Evolutionary conservation across 2,113 vertebrate genomes (phyloP).

Genomic region (Laticauda laticaudata): DNA sequence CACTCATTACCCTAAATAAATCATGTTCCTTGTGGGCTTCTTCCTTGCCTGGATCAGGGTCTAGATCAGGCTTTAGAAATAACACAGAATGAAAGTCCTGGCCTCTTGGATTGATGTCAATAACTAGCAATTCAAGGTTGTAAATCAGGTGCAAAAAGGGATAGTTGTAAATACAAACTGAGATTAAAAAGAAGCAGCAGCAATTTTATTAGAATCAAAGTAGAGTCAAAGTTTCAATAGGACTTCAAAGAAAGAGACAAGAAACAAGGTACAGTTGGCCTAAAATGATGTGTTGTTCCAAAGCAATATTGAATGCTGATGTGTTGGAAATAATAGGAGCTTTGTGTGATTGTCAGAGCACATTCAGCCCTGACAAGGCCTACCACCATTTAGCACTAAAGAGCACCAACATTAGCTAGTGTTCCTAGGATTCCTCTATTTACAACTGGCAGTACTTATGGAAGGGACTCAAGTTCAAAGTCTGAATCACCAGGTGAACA

Average conservation of each 20-base stretch:
- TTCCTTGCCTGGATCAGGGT: conserved; percentile 27
- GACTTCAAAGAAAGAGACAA: background rate
- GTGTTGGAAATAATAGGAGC: background rate
- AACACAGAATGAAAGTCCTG: background rate
- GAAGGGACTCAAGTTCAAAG: background rate
- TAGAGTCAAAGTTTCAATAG: background rate
- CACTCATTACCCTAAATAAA: conserved; percentile 54
- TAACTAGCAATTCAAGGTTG: background rate
- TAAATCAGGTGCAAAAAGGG: background rate
- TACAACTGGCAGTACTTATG: background rate
- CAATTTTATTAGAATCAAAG: background rate
- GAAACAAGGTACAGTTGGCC: background rate
- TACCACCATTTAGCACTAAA: background rate
- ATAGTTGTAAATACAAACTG: background rate
- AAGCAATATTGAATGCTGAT: background rate
- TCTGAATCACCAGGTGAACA: background rate
- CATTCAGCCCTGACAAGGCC: background rate
- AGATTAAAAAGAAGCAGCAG: background rate
- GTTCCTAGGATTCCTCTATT: background rate
- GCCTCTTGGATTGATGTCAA: background rate
- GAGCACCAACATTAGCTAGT: background rate
- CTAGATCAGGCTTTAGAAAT: background rate
- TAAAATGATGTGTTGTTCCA: background rate
- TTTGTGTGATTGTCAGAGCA: background rate
- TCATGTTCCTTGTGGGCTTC: conserved; percentile 19